phyloP scores from a whole-genome alignment of 2,888 invertebrate species.

The Leptinotarsa tumamoca region DNA sequence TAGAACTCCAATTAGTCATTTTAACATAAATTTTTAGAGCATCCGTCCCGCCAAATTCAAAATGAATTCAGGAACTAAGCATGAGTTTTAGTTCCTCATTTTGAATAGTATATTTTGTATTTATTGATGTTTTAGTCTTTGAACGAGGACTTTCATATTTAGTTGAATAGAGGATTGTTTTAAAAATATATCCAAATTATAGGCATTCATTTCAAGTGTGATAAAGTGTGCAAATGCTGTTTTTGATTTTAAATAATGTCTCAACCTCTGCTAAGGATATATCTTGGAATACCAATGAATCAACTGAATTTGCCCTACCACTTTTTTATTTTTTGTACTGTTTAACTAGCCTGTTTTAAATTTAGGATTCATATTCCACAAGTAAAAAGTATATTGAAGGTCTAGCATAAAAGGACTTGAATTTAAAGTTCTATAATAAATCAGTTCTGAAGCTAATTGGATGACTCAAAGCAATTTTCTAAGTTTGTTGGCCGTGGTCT shows the following conservation, averaged over 20 bases:
- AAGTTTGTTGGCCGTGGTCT: no score
- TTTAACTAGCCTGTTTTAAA: slow-evolving; percentile 55
- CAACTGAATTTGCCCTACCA: slow-evolving; percentile 16
- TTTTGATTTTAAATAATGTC: slow-evolving; percentile 29
- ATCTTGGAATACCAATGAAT: slow-evolving; percentile 29
- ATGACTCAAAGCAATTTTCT: no score
- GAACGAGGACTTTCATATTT: not conserved
- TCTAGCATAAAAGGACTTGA: no score
- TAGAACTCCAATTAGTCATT: not conserved
- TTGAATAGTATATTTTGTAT: not conserved
- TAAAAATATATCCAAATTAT: slow-evolving; percentile 10
- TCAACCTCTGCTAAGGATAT: slow-evolving; percentile 36
- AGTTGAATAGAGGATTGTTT: not conserved
- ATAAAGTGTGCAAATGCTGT: slow-evolving; percentile 27
- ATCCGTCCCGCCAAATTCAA: not conserved
- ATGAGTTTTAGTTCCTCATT: not conserved
- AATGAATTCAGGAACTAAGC: not conserved
- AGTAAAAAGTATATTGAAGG: not conserved
- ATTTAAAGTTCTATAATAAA: no score
- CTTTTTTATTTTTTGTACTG: slow-evolving; percentile 36
- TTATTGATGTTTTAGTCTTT: not conserved
- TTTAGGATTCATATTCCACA: slow-evolving; percentile 44
- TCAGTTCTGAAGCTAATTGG: no score
- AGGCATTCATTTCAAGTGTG: slow-evolving; percentile 19
- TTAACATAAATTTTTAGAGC: not conserved